Percentiles rank a stretch among this genome's conserved stretches.
These are phyloP conservation scores for Dicrurus megarhynchus DNA, from an alignment of 2,113 vertebrate species.

Conservation along the genomic window DNA sequence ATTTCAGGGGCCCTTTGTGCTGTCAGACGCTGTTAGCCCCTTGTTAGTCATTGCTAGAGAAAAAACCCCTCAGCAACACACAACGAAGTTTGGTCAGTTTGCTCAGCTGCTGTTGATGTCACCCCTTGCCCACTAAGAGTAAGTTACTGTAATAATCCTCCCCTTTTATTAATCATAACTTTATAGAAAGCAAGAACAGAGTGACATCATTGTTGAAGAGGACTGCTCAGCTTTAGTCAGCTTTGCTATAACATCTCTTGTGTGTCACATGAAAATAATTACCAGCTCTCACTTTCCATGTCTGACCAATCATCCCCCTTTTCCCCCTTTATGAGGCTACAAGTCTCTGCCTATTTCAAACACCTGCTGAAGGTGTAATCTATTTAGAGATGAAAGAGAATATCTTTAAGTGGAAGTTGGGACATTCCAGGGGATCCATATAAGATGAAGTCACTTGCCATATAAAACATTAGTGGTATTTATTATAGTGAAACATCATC, in stretches of 20 bases:
- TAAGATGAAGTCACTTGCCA: neutral
- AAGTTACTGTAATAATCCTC: constrained; percentile 79
- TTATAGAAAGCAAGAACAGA: constrained; percentile 71
- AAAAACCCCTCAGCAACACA: constrained; percentile 27
- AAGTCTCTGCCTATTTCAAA: constrained; percentile 17
- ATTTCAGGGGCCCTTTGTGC: constrained; percentile 71
- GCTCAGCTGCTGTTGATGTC: constrained; percentile 81
- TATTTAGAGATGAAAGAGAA: constrained; percentile 23
- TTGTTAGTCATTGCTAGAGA: constrained; percentile 70
- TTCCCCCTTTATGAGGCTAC: constrained; percentile 4
- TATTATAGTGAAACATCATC: neutral
- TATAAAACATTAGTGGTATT: neutral
- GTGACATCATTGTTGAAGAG: constrained; percentile 73
- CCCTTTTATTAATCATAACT: constrained; percentile 77
- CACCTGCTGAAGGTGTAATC: constrained; percentile 50
- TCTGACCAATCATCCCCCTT: constrained; percentile 48
- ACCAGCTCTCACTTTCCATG: constrained; percentile 64
- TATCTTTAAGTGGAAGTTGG: constrained; percentile 3
- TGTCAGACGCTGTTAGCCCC: constrained; percentile 61
- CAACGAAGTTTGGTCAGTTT: constrained; percentile 73
- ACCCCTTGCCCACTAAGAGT: constrained; percentile 70
- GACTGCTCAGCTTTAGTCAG: constrained; percentile 71
- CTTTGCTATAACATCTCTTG: constrained; percentile 69
- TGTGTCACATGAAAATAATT: constrained; percentile 73
- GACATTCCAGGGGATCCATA: neutral